Conservation (phyloP, 1,140 invertebrate genomes). For the Coenobita brevimanus region DNA sequence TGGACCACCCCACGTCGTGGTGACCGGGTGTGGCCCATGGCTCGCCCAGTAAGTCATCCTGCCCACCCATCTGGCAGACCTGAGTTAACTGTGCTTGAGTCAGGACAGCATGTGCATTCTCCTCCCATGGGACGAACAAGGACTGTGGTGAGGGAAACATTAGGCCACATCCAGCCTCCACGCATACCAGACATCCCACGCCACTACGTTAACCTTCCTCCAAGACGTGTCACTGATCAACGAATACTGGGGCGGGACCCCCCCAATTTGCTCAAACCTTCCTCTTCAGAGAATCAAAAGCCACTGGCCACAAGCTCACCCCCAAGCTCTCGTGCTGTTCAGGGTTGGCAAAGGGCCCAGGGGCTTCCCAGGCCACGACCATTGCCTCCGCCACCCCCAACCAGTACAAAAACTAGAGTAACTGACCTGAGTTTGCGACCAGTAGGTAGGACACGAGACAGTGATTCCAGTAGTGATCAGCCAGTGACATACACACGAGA, state of each 20-base stretch:
- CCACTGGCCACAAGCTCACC: slow-evolving; percentile 73
- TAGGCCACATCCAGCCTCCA: slow-evolving; percentile 66
- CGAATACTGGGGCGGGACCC: slow-evolving; percentile 65
- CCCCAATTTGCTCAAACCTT: slow-evolving; percentile 69
- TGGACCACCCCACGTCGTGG: slow-evolving; percentile 55
- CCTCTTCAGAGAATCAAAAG: slow-evolving; percentile 70
- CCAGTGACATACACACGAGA: slow-evolving; percentile 74
- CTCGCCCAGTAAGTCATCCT: slow-evolving; percentile 55
- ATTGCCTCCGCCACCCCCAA: slow-evolving; percentile 75
- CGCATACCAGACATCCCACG: slow-evolving; percentile 67
- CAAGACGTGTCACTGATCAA: slow-evolving; percentile 65
- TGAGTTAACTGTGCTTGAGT: slow-evolving; percentile 65
- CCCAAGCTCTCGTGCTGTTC: slow-evolving; percentile 66
- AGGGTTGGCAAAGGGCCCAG: slow-evolving; percentile 49
- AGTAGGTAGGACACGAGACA: slow-evolving; percentile 63
- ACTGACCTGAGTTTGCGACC: slow-evolving; percentile 46
- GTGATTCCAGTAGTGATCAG: slow-evolving; percentile 70
- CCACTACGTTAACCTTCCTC: slow-evolving; percentile 69
- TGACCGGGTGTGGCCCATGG: slow-evolving; percentile 51
- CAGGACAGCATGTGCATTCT: slow-evolving; percentile 68
- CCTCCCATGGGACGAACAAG: slow-evolving; percentile 42
- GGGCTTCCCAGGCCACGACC: slow-evolving; percentile 65
- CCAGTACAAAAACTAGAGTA: slow-evolving; percentile 65
- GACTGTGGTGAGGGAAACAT: slow-evolving; percentile 41
- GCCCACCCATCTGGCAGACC: slow-evolving; percentile 49